Base-by-base conservation (phyloP, 37 sponge, comb jelly and placozoan genomes). In the Halichondria panicea region DNA sequence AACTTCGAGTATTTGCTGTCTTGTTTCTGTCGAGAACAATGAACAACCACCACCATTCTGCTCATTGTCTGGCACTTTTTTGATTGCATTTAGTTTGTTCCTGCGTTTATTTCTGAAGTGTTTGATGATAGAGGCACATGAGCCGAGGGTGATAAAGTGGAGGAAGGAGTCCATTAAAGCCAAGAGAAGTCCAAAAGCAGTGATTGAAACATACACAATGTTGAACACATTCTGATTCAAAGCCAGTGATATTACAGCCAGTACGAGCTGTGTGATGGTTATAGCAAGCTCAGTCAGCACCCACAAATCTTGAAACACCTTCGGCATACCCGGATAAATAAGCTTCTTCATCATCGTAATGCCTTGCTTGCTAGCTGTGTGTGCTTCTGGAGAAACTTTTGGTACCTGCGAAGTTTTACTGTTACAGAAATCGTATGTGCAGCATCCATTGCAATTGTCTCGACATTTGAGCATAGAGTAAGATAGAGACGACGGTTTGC, bases 251-350 rank as follows among this genome's bases (percentile, higher is more conserved):
- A 21, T 58, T 6, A 58, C 7, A 7, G 60, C 15, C 6, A 58
- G 27, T 25, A 58, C 15, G n/a, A 58, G n/a, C 60, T 58, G 60
- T 7, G 60, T 58, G 22, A 82, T 0, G 7, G 83, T 74, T 22
- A 82, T 66, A 19, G 22, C 43, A 11, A 82, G 32, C 45, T 82
- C 83, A 43, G 37, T n/a, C 1, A 43, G 39, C 12, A 82, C 83
- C 83, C 75, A 82, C 4, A 67, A n/a, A 27, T 74, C 83, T 24
- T 25, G 25, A 1, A 82, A 22, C 12, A 82, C 6, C 11, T 50
- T 45, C 25, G 83, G 75, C 43, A 82, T 9, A 12, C 60, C 68
- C 1, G 83, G 83, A 66, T 68, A 55, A 4, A 74, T 22, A 4
- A 82, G 34, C 38, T 74, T 73, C 43, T 34, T 39, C 18, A 67